Conservation (phyloP, 64 coral and sea anemone species). For the Montipora cactus region DNA sequence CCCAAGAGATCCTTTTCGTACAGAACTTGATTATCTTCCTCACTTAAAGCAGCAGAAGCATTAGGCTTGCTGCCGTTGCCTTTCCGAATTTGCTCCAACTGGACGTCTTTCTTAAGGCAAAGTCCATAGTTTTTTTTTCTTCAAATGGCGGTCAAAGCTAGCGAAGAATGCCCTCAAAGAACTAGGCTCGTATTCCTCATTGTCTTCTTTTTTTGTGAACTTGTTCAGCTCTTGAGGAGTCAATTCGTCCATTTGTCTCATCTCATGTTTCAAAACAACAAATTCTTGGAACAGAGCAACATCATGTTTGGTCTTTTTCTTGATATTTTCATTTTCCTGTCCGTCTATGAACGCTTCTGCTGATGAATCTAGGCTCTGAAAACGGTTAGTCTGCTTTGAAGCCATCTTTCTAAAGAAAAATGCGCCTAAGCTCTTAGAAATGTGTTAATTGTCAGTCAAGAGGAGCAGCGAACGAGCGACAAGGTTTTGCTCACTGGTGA, state of each 20-base stretch:
- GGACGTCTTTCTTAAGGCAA: conserved; percentile 61
- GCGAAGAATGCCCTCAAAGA: too few relatives aligned
- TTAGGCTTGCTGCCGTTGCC: conserved; percentile 66
- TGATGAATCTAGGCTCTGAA: conserved; percentile 19
- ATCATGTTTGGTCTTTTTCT: too few relatives aligned
- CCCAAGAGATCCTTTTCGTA: background rate
- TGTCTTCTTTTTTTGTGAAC: too few relatives aligned
- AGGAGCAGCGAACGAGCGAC: conserved; percentile 51
- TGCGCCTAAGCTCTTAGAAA: conserved; percentile 24
- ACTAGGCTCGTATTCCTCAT: too few relatives aligned
- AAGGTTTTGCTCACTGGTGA: too few relatives aligned
- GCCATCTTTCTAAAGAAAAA: conserved; percentile 59
- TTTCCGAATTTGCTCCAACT: conserved; percentile 69
- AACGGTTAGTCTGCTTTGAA: conserved; percentile 62
- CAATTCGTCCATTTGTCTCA: too few relatives aligned
- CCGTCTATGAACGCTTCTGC: too few relatives aligned
- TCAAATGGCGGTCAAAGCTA: too few relatives aligned
- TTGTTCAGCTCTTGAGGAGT: too few relatives aligned
- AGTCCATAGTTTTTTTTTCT: background rate
- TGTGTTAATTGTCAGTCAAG: conserved; percentile 61
- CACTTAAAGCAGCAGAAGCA: conserved; percentile 11
- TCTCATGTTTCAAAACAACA: too few relatives aligned
- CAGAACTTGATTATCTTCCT: background rate
- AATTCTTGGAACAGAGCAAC: too few relatives aligned
- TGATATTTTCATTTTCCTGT: too few relatives aligned